Evolutionary conservation across 2,888 invertebrate genomes (phyloP).

Genomic region (Lucinisca nassula): DNA sequence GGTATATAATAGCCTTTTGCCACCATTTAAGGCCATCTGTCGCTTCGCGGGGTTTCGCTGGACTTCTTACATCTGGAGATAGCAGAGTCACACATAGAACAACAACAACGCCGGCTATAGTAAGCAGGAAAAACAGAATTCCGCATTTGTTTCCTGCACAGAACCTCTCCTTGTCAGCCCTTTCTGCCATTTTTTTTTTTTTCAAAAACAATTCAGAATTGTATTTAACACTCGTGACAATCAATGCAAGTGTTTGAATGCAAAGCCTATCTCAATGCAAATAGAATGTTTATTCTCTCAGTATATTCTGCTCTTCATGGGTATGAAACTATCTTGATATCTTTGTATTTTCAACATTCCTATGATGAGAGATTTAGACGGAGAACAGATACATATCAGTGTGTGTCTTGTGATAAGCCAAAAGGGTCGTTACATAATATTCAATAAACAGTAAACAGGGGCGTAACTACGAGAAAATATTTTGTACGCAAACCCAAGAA

Average conservation of each 20-base stretch:
- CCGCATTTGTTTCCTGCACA: constrained; percentile 64
- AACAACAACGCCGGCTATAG: constrained; percentile 53
- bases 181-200: background rate
- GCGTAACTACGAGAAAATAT: too few relatives aligned
- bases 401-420: background rate
- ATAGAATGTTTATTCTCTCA: too few relatives aligned
- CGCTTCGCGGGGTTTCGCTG: constrained; percentile 10
- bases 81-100: constrained; percentile 67
- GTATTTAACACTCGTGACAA: background rate
- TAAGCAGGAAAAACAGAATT: constrained; percentile 37
- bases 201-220: background rate
- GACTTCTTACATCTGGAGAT: constrained; percentile 48
- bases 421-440: background rate
- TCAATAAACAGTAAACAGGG: background rate
- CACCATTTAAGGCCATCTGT: constrained; percentile 92
- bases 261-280: too few relatives aligned
- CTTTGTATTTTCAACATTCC: background rate
- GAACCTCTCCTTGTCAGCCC: constrained; percentile 21
- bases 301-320: background rate
- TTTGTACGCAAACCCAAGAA: too few relatives aligned
- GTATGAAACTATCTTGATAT: background rate
- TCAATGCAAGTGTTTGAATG: too few relatives aligned
- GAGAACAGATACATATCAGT: background rate
- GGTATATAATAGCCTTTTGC: constrained; percentile 94
- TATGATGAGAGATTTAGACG: background rate